These are phyloP conservation scores for Drosophila ustulata DNA, from an alignment of 2,888 invertebrate genomes.

Conservation along the genomic window DNA sequence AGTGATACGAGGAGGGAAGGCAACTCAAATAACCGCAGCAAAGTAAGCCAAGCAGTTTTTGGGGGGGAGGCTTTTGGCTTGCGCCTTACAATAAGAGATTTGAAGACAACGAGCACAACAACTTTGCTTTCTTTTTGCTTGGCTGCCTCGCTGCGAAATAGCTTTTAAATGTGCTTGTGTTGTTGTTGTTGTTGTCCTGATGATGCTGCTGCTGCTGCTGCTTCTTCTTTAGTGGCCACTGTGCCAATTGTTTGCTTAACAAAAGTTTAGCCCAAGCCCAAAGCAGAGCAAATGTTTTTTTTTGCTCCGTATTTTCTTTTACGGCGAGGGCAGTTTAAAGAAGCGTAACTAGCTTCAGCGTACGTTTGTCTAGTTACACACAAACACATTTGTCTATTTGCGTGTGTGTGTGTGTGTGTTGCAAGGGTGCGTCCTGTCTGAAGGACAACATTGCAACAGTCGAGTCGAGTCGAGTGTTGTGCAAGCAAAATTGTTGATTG, in stretches of 20 bases:
- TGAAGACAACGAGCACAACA: slow-evolving; percentile 44
- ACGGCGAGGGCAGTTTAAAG: slow-evolving; percentile 65
- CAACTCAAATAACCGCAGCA: slow-evolving; percentile 67
- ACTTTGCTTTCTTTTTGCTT: slow-evolving; percentile 66
- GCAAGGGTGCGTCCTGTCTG: slow-evolving; percentile 60
- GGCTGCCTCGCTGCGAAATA: slow-evolving; percentile 68
- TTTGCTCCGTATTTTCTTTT: slow-evolving; percentile 67
- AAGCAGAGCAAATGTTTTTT: slow-evolving; percentile 39
- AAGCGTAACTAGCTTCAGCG: slow-evolving; percentile 66
- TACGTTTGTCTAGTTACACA: slow-evolving; percentile 36
- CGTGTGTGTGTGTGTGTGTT: slow-evolving; percentile 25
- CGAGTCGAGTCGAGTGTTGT: slow-evolving; percentile 82
- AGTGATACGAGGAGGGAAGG: slow-evolving; percentile 1
- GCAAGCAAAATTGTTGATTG: slow-evolving; percentile 83
- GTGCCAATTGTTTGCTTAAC: slow-evolving; percentile 82
- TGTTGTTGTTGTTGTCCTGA: slow-evolving; percentile 25
- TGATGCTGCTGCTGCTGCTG: slow-evolving; percentile 12
- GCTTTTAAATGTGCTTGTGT: slow-evolving; percentile 69
- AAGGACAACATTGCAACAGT: slow-evolving; percentile 79
- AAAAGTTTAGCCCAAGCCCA: slow-evolving; percentile 76
- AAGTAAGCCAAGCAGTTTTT: slow-evolving; percentile 66
- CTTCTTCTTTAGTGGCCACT: slow-evolving; percentile 58
- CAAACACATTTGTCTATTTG: slow-evolving; percentile 20
- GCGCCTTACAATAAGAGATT: slow-evolving; percentile 60
- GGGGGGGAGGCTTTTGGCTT: slow-evolving; percentile 2